phyloP scores from a whole-genome alignment of 2,113 vertebrate species.

The Tupaia tana region DNA sequence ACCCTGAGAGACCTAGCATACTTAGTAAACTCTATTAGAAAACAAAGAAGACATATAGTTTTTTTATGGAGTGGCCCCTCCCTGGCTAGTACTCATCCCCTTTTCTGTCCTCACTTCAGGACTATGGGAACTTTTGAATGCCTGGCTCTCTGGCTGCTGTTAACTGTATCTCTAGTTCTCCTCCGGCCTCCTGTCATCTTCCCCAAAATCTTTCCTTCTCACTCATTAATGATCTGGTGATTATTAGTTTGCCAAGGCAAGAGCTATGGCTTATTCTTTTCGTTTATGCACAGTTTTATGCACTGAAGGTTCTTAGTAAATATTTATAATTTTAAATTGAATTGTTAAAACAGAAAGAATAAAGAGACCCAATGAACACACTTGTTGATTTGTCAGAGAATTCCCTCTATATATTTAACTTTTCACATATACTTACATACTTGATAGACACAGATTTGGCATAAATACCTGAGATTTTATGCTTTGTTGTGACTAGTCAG shows the following conservation, averaged over 20 bases:
- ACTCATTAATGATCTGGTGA: neutral
- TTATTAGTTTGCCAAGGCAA: neutral
- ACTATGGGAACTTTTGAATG: too few relatives aligned
- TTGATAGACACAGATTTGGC: neutral
- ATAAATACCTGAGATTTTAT: neutral
- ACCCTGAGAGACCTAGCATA: neutral
- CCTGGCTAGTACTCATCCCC: neutral
- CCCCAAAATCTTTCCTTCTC: neutral
- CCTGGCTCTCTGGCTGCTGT: neutral
- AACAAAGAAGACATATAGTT: neutral
- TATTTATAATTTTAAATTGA: neutral
- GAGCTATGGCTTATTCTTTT: neutral
- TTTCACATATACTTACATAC: neutral
- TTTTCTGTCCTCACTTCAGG: neutral
- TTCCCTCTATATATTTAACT: neutral
- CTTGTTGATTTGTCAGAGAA: neutral
- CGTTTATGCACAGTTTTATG: conserved; percentile 10
- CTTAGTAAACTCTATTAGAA: neutral
- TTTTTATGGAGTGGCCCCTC: neutral
- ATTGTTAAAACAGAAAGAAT: neutral
- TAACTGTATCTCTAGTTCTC: neutral
- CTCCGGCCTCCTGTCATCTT: neutral
- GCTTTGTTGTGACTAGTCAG: neutral
- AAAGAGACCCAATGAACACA: neutral
- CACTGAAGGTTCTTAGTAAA: neutral